These are phyloP conservation scores for Peromyscus nudipes DNA, from an alignment of 2,797 vertebrate species.

Conservation along the genomic window DNA sequence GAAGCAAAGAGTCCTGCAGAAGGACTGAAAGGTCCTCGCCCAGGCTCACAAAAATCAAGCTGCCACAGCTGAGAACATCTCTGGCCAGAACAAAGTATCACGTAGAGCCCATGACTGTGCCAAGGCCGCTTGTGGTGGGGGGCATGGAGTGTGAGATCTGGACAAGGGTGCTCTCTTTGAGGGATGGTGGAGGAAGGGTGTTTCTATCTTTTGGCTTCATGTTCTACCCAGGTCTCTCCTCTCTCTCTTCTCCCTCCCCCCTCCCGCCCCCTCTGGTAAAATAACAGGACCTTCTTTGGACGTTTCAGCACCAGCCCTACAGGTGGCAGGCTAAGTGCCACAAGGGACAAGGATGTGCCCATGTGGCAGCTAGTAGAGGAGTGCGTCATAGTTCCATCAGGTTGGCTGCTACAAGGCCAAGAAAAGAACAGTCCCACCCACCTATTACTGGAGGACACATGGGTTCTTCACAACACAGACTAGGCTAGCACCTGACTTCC, in stretches of 20 bases:
- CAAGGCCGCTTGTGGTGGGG: accelerated
- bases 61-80: not conserved
- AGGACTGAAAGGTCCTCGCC: not conserved
- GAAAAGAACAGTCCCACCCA: not conserved
- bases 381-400: too few species aligned
- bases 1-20: not conserved
- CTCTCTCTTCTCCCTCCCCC: too few species aligned
- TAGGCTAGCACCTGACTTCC: not conserved
- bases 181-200: accelerated
- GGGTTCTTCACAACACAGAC: not conserved
- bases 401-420: not conserved
- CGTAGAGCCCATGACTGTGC: not conserved
- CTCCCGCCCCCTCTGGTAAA: not conserved
- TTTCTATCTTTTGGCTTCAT: not conserved
- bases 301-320: not conserved
- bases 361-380: not conserved
- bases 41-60: accelerated
- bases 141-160: not conserved
- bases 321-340: not conserved
- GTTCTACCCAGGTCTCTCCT: not conserved
- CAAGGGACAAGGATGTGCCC: not conserved
- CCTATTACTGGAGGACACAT: too few species aligned
- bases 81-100: not conserved
- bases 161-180: not conserved
- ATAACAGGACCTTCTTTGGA: not conserved